Evolutionary conservation across 2,797 vertebrate genomes (phyloP), one percentile per base, ranked within the genome.

Genomic region (Anolis apletophallus): DNA sequence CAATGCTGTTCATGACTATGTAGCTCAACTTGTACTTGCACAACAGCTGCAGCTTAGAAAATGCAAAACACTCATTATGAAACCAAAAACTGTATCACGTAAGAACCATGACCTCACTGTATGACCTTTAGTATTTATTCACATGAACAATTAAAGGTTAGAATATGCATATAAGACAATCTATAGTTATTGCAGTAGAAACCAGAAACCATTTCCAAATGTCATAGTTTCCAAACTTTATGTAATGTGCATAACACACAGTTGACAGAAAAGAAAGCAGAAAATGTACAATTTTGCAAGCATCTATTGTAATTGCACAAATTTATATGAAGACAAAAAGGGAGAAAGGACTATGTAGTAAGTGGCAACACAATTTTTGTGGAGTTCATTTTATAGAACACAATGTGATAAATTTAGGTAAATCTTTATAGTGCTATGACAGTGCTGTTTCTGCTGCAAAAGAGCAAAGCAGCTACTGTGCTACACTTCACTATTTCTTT

Each of bases 1-100:
- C 88, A 29, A 82, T 1, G 72, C 16, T 82, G 54, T 72, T 14
- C 78, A 80, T 46, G 88, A 91, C 84, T 91, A 91, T 11, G 14
- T 19, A 0, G 73, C 29, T 19, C 34, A 64, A 82, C 55, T 34
- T 80, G 86, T 73, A 1, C 34, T 77, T 91, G 40, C 68, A 69
- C 74, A 93, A 93, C 89, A 88, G 32, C 80, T 34, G 0, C 0
- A 59, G 64, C 52, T 17, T 46, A 55, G 79, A 81, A 91, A 91
- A 94, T 88, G 69, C 55, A 85, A 92, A 91, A n/a, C 21, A 89
- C 82, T 61, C 34, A 74, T 91, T 84, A 81, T 8, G 84, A 26
- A 90, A 89, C 87, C 23, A 67, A 55, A n/a, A 87, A 90, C 81
- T 3, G 40, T 74, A 91, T 50, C 77, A 73, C 14, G 64, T 2